These are phyloP conservation scores for Parascotia fuliginaria DNA, from an alignment of 2,888 invertebrate species.

Conservation along the genomic window DNA sequence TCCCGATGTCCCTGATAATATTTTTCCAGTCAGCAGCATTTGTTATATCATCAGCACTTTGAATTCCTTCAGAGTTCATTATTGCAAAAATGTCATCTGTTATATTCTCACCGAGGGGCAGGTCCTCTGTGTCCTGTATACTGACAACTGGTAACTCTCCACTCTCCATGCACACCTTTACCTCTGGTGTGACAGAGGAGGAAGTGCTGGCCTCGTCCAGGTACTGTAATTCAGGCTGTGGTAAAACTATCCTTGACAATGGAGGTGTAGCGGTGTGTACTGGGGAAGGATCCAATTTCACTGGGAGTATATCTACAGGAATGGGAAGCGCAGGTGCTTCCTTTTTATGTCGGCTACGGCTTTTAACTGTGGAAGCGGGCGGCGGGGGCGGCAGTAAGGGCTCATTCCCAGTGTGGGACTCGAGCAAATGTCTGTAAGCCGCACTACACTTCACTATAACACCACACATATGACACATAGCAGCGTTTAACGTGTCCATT, in stretches of 20 bases:
- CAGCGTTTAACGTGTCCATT: constrained; percentile 90
- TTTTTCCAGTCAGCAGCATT: constrained; percentile 82
- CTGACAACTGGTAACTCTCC: constrained; percentile 82
- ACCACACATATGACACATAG: constrained; percentile 92
- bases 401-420: constrained; percentile 78
- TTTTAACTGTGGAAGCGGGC: constrained; percentile 62
- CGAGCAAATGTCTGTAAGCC: constrained; percentile 89
- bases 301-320: constrained; percentile 65
- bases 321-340: constrained; percentile 68
- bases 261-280: constrained; percentile 70
- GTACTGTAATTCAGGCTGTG: constrained; percentile 72
- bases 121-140: constrained; percentile 81
- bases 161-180: constrained; percentile 77
- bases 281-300: constrained; percentile 71
- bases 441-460: constrained; percentile 92
- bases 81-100: constrained; percentile 82
- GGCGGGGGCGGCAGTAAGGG: constrained; percentile 79
- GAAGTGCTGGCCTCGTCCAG: constrained; percentile 69
- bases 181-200: constrained; percentile 66
- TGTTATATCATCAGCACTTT: constrained; percentile 80
- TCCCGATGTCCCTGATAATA: constrained; percentile 80
- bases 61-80: constrained; percentile 83
- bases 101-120: constrained; percentile 77
- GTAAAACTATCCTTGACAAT: constrained; percentile 72
- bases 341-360: constrained; percentile 74